Base-by-base conservation (phyloP, 2,888 invertebrate genomes). In the Drosophila anceps region DNA sequence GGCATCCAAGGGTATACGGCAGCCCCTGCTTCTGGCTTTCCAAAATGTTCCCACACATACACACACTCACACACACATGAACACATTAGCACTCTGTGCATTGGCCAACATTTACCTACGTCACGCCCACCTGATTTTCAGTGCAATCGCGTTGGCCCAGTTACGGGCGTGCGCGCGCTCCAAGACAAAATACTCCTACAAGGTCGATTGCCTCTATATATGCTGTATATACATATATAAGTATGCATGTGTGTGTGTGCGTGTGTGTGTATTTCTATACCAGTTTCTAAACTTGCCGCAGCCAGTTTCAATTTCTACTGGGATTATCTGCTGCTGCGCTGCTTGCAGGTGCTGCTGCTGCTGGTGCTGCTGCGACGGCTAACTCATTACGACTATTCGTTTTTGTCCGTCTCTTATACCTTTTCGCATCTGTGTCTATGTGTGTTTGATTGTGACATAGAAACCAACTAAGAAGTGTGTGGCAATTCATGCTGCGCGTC, bases 121-220 rank as follows among this genome's bases (percentile, higher is more conserved):
- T 85, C 89, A 85, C 84, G 84, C 84, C 84, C 89, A 85, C 84
- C 84, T 85, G 84, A 85, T 88, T 85, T 50, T 85, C 72, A 89
- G 84, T 85, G 84, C 84, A 85, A 89, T 85, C 84, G 86, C 88
- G 90, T 87, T 87, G 86, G 86, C 86, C 86, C 90, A 87, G 88
- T 87, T 84, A 84, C 84, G 86, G 88, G 88, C 84, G 86, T 90
- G 90, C 79, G 82, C 82, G 79, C 82, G 82, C 86, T 90, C 85
- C 86, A 87, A 87, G 90, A 87, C 86, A 87, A 83, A 90, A 87
- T 88, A 88, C 90, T 90, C 90, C 90, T 87, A 87, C 86, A 87
- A 87, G 86, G 86, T 87, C 86, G 86, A 87, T 87, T 90, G 86
- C 88, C 88, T 81, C 70, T 65, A 68, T 70, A 62, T 61, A 71